These are phyloP conservation scores for Tridacna gigas DNA, from an alignment of 2,888 invertebrate genomes.

Conservation along the genomic window DNA sequence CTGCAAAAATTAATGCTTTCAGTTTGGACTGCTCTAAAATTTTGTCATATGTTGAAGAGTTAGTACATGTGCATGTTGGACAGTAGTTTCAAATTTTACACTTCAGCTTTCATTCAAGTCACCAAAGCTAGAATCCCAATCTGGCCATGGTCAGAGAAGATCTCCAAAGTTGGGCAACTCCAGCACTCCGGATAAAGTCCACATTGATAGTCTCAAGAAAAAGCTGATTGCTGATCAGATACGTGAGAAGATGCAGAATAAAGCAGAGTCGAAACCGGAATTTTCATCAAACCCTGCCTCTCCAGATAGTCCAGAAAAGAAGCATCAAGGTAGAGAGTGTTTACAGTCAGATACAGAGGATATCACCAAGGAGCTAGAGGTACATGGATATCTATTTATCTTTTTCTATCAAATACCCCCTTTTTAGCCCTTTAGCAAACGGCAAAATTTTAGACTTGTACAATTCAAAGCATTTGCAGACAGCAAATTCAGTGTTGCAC, in stretches of 20 bases:
- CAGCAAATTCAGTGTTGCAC: no score
- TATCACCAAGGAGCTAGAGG: constrained; percentile 42
- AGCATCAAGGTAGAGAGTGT: constrained; percentile 63
- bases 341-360: constrained; percentile 45
- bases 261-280: constrained; percentile 43
- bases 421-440: no score
- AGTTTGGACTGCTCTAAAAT: no score
- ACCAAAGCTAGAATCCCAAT: constrained; percentile 18
- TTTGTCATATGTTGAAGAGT: no score
- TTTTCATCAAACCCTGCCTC: constrained; percentile 29
- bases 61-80: no score
- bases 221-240: constrained; percentile 79
- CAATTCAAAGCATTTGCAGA: no score
- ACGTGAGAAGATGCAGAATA: constrained; percentile 74
- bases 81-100: no score
- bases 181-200: constrained; percentile 53
- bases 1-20: no score
- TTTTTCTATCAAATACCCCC: background rate
- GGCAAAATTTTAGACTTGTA: no score
- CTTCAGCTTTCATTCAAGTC: background rate
- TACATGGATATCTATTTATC: background rate
- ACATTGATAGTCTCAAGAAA: constrained; percentile 77
- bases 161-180: background rate
- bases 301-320: constrained; percentile 1
- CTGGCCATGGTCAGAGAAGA: background rate